Evolutionary conservation across 2,888 invertebrate species (phyloP).

Genomic region (Deroplatys truncata): DNA sequence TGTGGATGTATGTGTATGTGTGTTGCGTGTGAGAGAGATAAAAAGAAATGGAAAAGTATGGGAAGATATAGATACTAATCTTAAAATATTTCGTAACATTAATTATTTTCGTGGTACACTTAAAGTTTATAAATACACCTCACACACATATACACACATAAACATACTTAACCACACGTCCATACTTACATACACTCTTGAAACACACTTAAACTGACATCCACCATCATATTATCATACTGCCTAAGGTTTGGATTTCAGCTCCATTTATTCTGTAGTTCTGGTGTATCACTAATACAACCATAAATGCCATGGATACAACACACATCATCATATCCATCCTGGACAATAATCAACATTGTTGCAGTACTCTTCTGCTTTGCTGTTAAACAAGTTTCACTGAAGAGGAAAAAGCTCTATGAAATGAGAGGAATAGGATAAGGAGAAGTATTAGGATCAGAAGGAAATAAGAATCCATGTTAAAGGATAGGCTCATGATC

Average conservation of each 20-base stretch:
- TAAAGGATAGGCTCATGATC: neutral
- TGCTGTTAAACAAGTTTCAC: neutral
- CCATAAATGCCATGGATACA: neutral
- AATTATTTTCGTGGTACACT: neutral
- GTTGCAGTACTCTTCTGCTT: neutral
- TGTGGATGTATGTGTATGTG: neutral
- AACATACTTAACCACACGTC: neutral
- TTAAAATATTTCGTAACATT: constrained; percentile 3
- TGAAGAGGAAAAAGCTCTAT: neutral
- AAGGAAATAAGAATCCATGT: no score
- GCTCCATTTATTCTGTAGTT: neutral
- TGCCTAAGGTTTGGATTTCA: neutral
- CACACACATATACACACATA: neutral
- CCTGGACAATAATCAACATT: neutral
- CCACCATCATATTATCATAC: neutral
- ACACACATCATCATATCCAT: neutral
- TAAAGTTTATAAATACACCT: neutral
- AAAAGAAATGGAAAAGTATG: neutral
- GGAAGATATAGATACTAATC: neutral
- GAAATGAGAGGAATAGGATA: neutral
- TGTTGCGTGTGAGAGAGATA: neutral
- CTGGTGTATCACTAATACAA: neutral
- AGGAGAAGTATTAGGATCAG: neutral
- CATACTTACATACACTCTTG: neutral
- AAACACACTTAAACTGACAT: neutral